Evolutionary conservation across 2,113 vertebrate species (phyloP).

Genomic region (Clarias magur): DNA sequence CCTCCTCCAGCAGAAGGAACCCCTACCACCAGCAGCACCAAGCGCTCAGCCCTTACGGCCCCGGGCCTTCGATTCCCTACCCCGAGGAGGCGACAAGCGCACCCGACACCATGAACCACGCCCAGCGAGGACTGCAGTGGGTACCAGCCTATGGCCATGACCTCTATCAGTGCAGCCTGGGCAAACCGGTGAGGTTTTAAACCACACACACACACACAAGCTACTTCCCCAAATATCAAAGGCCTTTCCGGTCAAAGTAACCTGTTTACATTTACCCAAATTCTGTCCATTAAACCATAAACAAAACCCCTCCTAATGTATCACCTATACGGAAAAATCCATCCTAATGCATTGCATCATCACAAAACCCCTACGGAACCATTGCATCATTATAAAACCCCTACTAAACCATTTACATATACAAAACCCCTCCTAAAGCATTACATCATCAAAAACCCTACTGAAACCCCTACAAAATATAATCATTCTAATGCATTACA

Average conservation of each 20-base stretch:
- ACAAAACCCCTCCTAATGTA: background rate
- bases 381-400: background rate
- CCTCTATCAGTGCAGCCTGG: conserved; percentile 92
- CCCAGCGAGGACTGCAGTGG: conserved; percentile 88
- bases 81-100: conserved; percentile 93
- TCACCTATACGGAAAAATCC: background rate
- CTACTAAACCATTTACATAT: too few relatives aligned
- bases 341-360: background rate
- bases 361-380: background rate
- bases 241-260: background rate
- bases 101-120: conserved; percentile 85
- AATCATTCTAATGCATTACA: background rate
- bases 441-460: background rate
- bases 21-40: conserved; percentile 60
- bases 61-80: conserved; percentile 84
- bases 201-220: background rate
- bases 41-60: conserved; percentile 76
- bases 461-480: background rate
- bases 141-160: conserved; percentile 90
- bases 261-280: background rate
- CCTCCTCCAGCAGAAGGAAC: conserved; percentile 79
- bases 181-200: conserved; percentile 83
- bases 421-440: background rate
- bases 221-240: background rate
- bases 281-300: background rate